Percentiles rank a stretch among this genome's conserved stretches.
Evolutionary conservation across 2,113 vertebrate species (phyloP).

Genomic region (Ariopsis seemanni): DNA sequence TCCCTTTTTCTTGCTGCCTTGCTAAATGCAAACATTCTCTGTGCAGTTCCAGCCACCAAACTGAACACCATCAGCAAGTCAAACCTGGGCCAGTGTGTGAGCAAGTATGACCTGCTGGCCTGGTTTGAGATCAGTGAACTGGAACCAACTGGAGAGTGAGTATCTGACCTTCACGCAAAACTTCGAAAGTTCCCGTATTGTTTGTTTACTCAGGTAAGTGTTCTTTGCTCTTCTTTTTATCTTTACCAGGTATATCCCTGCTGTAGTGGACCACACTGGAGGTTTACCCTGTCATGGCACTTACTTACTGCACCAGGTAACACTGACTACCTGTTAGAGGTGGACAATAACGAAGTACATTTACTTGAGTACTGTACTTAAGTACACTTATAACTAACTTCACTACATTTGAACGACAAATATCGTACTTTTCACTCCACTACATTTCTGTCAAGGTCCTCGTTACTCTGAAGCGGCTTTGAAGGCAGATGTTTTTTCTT

Average conservation of each 20-base stretch:
- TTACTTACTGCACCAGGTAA: slow-evolving; percentile 95
- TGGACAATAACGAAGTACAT: no score
- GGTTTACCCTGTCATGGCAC: slow-evolving; percentile 92
- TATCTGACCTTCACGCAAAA: slow-evolving; percentile 37
- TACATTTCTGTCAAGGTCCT: no score
- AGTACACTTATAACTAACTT: no score
- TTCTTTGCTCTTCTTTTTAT: neutral
- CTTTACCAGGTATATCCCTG: slow-evolving; percentile 87
- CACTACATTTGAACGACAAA: no score
- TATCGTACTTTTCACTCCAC: no score
- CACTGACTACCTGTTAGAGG: neutral
- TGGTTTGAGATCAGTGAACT: slow-evolving; percentile 99
- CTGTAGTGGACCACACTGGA: slow-evolving; percentile 93
- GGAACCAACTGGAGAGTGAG: slow-evolving; percentile 99
- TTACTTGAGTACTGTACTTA: no score
- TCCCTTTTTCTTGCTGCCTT: neutral
- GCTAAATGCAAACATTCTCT: slow-evolving; percentile 16
- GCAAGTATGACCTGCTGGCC: slow-evolving; percentile 95
- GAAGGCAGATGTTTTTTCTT: no score
- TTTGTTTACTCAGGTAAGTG: neutral
- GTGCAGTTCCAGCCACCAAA: slow-evolving; percentile 92
- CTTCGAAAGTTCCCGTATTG: neutral
- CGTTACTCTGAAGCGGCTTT: no score
- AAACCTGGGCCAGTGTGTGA: slow-evolving; percentile 92
- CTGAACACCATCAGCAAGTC: slow-evolving; percentile 94